These are phyloP conservation scores for Psephotus haematonotus DNA, from an alignment of 2,113 vertebrate species.

Conservation along the genomic window DNA sequence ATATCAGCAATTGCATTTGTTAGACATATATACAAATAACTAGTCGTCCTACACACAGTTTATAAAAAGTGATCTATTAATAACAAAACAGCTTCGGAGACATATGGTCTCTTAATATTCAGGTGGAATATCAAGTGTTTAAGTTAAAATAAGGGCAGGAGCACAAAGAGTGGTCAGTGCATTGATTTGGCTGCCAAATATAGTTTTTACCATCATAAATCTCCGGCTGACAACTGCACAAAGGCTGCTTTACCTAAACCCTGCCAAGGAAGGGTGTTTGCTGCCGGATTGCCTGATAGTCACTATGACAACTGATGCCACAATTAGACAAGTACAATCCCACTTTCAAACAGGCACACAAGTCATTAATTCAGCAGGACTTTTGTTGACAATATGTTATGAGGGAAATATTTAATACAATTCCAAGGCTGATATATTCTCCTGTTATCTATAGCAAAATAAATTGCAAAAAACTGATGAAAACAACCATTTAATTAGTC, in stretches of 20 bases:
- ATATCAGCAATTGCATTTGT: slow-evolving; percentile 70
- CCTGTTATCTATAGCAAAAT: slow-evolving; percentile 76
- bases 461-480: slow-evolving; percentile 72
- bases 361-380: slow-evolving; percentile 90
- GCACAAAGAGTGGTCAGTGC: slow-evolving; percentile 82
- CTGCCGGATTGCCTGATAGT: slow-evolving; percentile 92
- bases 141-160: slow-evolving; percentile 87
- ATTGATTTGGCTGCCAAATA: slow-evolving; percentile 92
- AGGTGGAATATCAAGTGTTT: slow-evolving; percentile 81
- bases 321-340: slow-evolving; percentile 96
- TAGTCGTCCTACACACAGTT: slow-evolving; percentile 74
- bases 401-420: slow-evolving; percentile 81
- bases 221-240: slow-evolving; percentile 91
- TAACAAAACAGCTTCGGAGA: slow-evolving; percentile 78
- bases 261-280: slow-evolving; percentile 90
- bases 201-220: slow-evolving; percentile 94
- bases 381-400: slow-evolving; percentile 79
- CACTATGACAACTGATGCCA: slow-evolving; percentile 92
- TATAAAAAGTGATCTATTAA: slow-evolving; percentile 83
- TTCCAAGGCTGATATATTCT: slow-evolving; percentile 75
- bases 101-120: slow-evolving; percentile 75
- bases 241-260: slow-evolving; percentile 88
- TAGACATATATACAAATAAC: slow-evolving; percentile 77
- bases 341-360: slow-evolving; percentile 86
- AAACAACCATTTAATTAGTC: slow-evolving; percentile 76